Percentiles rank a stretch among this genome's conserved stretches.
These are phyloP conservation scores for Eurosta solidaginis DNA, from an alignment of 1,140 invertebrate species.

Conservation along the genomic window DNA sequence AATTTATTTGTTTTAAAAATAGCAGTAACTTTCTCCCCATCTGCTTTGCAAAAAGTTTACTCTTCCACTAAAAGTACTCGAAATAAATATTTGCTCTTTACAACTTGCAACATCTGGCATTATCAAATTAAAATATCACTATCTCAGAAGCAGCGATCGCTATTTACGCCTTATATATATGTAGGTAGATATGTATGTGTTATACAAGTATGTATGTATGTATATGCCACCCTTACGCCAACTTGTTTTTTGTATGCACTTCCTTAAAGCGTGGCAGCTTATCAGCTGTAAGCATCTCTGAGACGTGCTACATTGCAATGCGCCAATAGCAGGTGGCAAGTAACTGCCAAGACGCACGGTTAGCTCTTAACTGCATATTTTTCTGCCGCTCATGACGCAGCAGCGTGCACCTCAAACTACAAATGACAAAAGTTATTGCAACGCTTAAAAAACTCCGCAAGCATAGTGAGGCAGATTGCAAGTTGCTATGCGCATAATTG, in stretches of 20 bases:
- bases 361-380: neutral
- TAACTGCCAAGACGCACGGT: neutral
- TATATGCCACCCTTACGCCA: neutral
- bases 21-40: no score
- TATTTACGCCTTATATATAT: no score
- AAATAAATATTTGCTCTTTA: conserved; percentile 2
- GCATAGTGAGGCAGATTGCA: neutral
- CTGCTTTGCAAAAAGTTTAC: neutral
- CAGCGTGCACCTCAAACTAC: no score
- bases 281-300: conserved; percentile 10
- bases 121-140: conserved; percentile 26
- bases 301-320: neutral
- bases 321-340: conserved; percentile 13
- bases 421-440: neutral
- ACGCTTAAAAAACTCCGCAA: neutral
- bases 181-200: no score
- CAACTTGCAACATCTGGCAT: conserved; percentile 14
- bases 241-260: neutral
- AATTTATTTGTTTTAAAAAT: conserved; percentile 1
- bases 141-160: neutral
- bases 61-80: neutral
- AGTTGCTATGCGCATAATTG: neutral
- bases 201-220: no score
- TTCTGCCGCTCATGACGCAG: neutral
- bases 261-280: neutral